Evolutionary conservation across 2,888 invertebrate species (phyloP), one percentile per base, ranked within the genome.

Genomic region (Coenonympha glycerion): DNA sequence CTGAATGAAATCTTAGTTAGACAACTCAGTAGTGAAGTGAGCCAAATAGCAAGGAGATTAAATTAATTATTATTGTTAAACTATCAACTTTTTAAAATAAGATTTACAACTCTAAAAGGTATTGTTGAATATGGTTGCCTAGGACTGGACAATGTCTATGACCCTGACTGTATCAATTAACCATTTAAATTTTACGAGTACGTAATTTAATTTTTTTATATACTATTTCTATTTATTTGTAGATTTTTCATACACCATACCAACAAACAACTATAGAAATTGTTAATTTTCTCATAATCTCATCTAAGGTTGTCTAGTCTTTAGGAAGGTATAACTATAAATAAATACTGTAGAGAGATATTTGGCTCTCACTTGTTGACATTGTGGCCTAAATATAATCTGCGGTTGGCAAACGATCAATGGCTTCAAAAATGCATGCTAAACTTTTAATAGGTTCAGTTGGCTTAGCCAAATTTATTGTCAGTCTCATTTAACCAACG

Each of bases 291-390:
- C 36, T 24, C 50, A 41, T 49, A 31, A 42, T 26, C 39, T 44
- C 47, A 55, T 31, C 18, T 26, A 34, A 39, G 33, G 15, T 39
- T 42, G 42, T 42, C 31, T 47, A 31, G 28, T 33, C 44, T 30
- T 13, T 55, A 40, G 9, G 19, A 21, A 33, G 8, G 13, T 34
- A 51, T 40, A 48, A 47, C 13, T 34, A 51, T 40, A 48, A 47
- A 34, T 45, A 45, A 26, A 34, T 51, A 39, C 47, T 47, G 39
- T 30, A 21, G 34, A 37, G 30, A 53, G 40, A 36, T 50, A 53
- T 53, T 56, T 56, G 55, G 55, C 55, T 53, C 50, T 44, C 40
- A 22, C 39, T 41, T 47, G 15, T 55, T 40, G 47, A 40, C 49
- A 45, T 37, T 39, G 49, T 45, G 40, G 30, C 40, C 53, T 56